Evolutionary conservation across 2,113 vertebrate species (phyloP), one percentile per base, ranked within the genome.

Genomic region (Polypterus bichir): DNA sequence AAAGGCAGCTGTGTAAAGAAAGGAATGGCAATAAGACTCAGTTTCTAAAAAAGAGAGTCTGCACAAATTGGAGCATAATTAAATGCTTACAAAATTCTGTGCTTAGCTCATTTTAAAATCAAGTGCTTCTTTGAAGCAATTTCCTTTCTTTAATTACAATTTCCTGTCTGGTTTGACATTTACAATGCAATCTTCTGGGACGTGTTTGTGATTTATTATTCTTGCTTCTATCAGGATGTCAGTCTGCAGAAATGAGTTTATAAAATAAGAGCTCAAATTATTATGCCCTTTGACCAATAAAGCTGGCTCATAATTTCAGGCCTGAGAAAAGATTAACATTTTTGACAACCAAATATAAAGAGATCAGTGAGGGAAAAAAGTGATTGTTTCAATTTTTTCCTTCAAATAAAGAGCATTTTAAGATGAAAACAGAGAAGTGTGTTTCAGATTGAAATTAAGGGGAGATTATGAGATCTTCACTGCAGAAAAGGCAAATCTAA

Each of bases 61-160:
- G 78, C 74, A 83, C 84, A 88, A 91, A 90, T 87, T 85, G 80
- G 84, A 83, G 83, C 81, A 85, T 92, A 92, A 92, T 92, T 92
- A 93, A 92, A 94, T 89, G 86, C 91, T 91, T 89, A 90, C 84
- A 89, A 86, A 89, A 89, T 88, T 91, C 80, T 81, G 78, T 83
- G 85, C 86, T 92, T 88, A 85, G 79, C 88, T 92, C 86, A 87
- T 92, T 91, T 91, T 83, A 88, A 91, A 93, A 94, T 91, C 85
- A 88, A 93, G 84, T 86, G 88, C 86, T 88, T 91, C 84, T 87
- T 91, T 88, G 79, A 89, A 88, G 90, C 89, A 89, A 94, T 95
- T 96, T 96, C 89, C 89, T 92, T 89, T 89, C 88, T 88, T 90
- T 94, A 94, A 96, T 97, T 96, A 91, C 84, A 91, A 91, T 95